Conservation (phyloP, 1,140 invertebrate species). For the Eurosta solidaginis region DNA sequence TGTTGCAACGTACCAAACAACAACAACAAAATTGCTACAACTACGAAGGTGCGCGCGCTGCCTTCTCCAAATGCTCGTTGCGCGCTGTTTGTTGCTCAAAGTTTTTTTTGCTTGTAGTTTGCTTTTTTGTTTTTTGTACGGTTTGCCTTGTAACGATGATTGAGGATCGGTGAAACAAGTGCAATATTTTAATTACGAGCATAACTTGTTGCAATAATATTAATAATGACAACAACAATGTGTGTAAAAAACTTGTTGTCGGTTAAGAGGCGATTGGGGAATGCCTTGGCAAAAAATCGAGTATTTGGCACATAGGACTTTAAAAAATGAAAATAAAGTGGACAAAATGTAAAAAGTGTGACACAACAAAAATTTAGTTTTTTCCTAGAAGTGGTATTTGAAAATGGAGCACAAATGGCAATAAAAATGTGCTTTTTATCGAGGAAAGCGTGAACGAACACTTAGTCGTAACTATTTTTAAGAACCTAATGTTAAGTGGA, state of each 20-base stretch:
- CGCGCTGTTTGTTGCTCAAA: background rate
- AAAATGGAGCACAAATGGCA: too few relatives aligned
- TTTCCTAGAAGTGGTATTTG: too few relatives aligned
- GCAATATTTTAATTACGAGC: slow-evolving; percentile 57
- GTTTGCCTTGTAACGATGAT: background rate
- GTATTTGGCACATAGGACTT: background rate
- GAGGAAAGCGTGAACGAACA: too few relatives aligned
- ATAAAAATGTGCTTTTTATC: too few relatives aligned
- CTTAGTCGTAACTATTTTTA: too few relatives aligned
- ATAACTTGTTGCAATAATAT: slow-evolving; percentile 32
- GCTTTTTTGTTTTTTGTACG: too few relatives aligned
- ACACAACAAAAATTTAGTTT: too few relatives aligned
- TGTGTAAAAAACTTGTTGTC: background rate
- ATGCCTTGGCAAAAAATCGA: background rate
- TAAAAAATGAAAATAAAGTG: background rate
- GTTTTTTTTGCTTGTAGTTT: background rate
- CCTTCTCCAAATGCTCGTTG: background rate
- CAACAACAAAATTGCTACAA: slow-evolving; percentile 9
- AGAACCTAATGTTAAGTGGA: too few relatives aligned
- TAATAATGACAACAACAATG: slow-evolving; percentile 36
- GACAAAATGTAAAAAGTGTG: background rate
- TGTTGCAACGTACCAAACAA: slow-evolving; percentile 24
- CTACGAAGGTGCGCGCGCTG: background rate
- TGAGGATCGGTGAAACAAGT: slow-evolving; percentile 42
- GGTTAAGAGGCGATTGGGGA: background rate